Base-by-base conservation (phyloP, 1,140 invertebrate species). In the Heterodera carotae region DNA sequence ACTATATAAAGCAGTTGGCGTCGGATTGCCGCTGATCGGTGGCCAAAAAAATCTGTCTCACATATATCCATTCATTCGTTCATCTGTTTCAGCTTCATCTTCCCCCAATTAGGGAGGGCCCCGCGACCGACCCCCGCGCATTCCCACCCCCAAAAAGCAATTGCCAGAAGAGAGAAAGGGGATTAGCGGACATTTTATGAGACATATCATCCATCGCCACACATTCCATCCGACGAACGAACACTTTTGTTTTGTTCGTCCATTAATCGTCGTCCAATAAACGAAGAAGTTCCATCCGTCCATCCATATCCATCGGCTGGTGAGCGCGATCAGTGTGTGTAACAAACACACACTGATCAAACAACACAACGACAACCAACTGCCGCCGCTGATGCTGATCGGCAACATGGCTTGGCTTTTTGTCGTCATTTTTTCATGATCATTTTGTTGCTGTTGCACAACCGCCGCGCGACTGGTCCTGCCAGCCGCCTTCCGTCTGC, bases 181-280 rank as follows among this genome's bases (percentile, higher is more conserved):
- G 39, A 53, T 53, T n/a, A n/a, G n/a, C 48, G 48, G 48, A 53
- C 48, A 53, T 53, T 53, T 53, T 39, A 53, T 53, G 48, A 53
- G 48, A 53, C 48, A 53, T 53, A 53, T n/a, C n/a, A n/a, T n/a
- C n/a, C n/a, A n/a, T 53, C 48, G 48, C 48, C 48, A 53, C 48
- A 53, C 48, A 53, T 53, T 53, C 48, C 48, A 15, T 22, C 48
- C 48, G 18, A 53, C 48, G 48, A 53, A 53, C 48, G 48, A 53
- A 53, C 48, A 53, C 48, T 53, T 53, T 18, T 53, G 48, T 53
- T 53, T 53, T 22, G 48, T 22, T 53, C 48, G 48, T 53, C 48
- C 48, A 53, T 22, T 18, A 53, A 53, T 53, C 48, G 4, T 53
- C 39, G n/a, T n/a, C 36, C 36, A 1, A 53, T 22, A 53, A 18